Conservation (phyloP, 2,113 vertebrate species). For the Mus spicilegus region DNA sequence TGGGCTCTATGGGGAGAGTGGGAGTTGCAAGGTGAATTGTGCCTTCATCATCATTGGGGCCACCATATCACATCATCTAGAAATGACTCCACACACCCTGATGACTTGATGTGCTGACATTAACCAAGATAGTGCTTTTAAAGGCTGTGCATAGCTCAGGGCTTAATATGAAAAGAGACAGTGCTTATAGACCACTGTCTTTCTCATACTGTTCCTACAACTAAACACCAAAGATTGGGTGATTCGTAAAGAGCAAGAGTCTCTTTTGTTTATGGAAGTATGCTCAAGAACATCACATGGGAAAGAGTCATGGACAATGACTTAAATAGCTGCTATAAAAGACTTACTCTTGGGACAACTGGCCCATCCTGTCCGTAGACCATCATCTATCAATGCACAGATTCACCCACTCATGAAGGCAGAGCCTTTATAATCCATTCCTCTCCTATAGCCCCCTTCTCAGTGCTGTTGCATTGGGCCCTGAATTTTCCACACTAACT, state of each 20-base stretch:
- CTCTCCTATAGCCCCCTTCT: background rate
- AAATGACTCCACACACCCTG: background rate
- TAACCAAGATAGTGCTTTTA: background rate
- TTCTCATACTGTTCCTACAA: background rate
- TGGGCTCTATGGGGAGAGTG: background rate
- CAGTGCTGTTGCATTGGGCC: background rate
- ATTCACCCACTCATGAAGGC: background rate
- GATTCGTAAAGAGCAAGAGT: background rate
- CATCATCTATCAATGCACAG: background rate
- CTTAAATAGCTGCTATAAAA: background rate
- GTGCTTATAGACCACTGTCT: background rate
- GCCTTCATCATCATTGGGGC: background rate
- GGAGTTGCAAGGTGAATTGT: background rate
- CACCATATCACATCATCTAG: background rate
- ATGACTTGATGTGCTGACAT: background rate
- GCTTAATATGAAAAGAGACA: background rate
- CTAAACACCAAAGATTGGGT: background rate
- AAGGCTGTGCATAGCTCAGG: background rate
- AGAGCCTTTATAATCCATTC: background rate
- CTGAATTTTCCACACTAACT: background rate
- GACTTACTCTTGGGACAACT: background rate
- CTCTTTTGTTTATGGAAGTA: background rate
- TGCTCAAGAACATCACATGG: background rate
- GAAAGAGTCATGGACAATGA: background rate
- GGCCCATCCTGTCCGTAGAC: background rate